Evolutionary conservation across 2,797 vertebrate species (phyloP), one percentile per base, ranked within the genome.

Genomic region (Poeciliopsis infans): DNA sequence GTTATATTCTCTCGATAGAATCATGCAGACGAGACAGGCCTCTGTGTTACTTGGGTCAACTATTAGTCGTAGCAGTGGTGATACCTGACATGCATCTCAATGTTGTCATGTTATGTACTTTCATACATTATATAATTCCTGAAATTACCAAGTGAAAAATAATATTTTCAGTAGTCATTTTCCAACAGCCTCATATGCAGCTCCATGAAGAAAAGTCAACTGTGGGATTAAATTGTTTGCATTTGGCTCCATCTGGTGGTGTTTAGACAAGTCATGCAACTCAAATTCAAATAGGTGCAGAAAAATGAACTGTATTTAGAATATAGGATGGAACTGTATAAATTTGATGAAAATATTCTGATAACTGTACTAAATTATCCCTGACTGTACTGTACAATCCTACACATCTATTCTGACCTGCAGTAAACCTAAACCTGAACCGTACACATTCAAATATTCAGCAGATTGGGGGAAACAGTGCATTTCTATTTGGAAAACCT

Each of bases 231-330:
- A 89, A 80, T 18, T 82, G 79, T 91, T 85, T 77, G 86, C 76
- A 33, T 88, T 57, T 80, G 78, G 51, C 0, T 81, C 91, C 92
- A 82, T 85, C 94, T 94, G 84, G 86, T 94, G 94, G 91, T 6
- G 3, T 36, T 64, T 69, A 13, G 82, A 53, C 23, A 59, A 25
- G 87, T 79, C 7, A 31, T 61, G 0, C 15, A 15, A 74, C 8
- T 64, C 61, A 66, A 41, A 74, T 70, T 45, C 41, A 15, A 45
- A 43, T 45, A n/a, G 23, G 23, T 16, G 41, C 5, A 16, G 25
- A 45, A 45, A 45, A 70, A 43, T 45, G 0, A n/a, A 7, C 2
- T 15, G 5, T 41, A 25, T 39, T 41, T 6, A 20, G 7, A 66
- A 66, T 66, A 23, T 39, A 39, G 61, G 7, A 16, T 31, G 28